Evolutionary conservation across 1,140 invertebrate genomes (phyloP), one percentile per base, ranked within the genome.

Genomic region (Tyrophagus putrescentiae): DNA sequence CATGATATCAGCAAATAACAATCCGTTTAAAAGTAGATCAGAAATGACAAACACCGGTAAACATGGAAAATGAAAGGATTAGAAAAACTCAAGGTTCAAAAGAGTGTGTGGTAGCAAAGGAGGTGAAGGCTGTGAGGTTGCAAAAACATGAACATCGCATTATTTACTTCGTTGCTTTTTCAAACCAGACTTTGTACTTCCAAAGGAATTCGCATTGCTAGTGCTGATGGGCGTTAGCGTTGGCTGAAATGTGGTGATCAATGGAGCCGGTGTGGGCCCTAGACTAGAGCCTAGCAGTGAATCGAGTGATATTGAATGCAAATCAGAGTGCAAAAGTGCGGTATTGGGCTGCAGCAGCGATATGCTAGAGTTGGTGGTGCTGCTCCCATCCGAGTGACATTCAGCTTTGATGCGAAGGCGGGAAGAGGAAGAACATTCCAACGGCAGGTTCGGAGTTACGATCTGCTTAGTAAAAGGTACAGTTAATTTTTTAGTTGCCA

Each of bases 151-250:
- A n/a, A n/a, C n/a, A n/a, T n/a, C n/a, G n/a, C n/a, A 39, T 48
- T 21, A 48, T 21, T 48, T 48, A 21, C 21, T 48, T 7, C 45
- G 45, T 48, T 48, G 45, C 18, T 48, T 48, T 21, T 48, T 48
- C 18, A 29, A 48, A 48, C 45, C 45, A 21, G 45, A 21, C 31
- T 48, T 48, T 13, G 45, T 13, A 25, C 13, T 48, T 7, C 21
- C 45, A 21, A 25, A 48, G 31, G 7, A 25, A 29, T 48, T 48
- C 7, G 7, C 45, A 7, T 6, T 48, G 45, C 7, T 48, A 6
- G 45, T 48, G 13, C n/a, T n/a, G n/a, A 21, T 48, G 23, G 45
- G 31, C 7, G 31, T 29, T 13, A 48, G 18, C 31, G 45, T 7
- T 7, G 7, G 45, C 18, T 48, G 45, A 48, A 48, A 6, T 48